Conservation (phyloP, 2,113 vertebrate genomes). For the Gobiocypris rarus region DNA sequence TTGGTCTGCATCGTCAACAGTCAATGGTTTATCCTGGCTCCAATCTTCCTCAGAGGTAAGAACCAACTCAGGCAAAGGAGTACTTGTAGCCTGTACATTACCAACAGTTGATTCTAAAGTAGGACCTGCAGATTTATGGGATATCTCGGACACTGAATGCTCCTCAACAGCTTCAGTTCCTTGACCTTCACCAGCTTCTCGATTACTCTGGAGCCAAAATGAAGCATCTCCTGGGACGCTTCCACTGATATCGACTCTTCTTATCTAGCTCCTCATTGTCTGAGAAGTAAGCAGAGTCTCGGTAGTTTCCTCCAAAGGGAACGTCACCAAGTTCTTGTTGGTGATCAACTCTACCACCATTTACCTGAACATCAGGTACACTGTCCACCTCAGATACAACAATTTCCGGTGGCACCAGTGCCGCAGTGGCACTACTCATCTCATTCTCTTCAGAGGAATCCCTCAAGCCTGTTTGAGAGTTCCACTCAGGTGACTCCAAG, state of each 20-base stretch:
- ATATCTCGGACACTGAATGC: conserved; percentile 39
- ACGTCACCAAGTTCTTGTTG: conserved; percentile 64
- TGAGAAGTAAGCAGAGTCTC: conserved; percentile 98
- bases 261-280: conserved; percentile 95
- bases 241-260: conserved; percentile 70
- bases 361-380: conserved; percentile 57
- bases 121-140: conserved; percentile 27
- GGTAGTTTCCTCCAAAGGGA: conserved; percentile 75
- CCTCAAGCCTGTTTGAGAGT: conserved; percentile 78
- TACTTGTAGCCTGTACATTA: neutral
- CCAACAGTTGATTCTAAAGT: conserved; percentile 23
- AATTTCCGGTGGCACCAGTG: conserved; percentile 81
- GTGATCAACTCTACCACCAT: conserved; percentile 48
- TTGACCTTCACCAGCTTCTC: neutral
- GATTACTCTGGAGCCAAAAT: conserved; percentile 56
- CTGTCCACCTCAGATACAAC: conserved; percentile 82
- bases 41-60: conserved; percentile 50
- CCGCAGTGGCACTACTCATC: conserved; percentile 16
- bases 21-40: conserved; percentile 30
- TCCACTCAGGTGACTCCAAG: conserved; percentile 96
- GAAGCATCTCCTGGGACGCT: conserved; percentile 50
- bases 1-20: conserved; percentile 27
- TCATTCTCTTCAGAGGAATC: conserved; percentile 67
- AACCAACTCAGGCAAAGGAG: conserved; percentile 28
- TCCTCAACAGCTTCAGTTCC: conserved; percentile 7